These are phyloP conservation scores for Zaprionus africanus DNA, from an alignment of 1,140 invertebrate species.

Conservation along the genomic window DNA sequence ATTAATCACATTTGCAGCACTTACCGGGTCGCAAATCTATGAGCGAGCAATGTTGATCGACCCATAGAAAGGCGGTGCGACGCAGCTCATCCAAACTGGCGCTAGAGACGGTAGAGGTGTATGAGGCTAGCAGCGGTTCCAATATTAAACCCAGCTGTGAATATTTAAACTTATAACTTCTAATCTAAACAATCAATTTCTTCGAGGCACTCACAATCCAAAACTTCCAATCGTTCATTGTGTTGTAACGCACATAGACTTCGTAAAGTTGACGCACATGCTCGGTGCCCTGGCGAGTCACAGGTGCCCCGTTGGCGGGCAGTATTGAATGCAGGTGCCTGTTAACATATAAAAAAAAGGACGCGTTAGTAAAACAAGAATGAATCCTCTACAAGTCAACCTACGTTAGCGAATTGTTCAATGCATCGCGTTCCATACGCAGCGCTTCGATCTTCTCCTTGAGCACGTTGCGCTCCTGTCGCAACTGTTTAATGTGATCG, in stretches of 20 bases:
- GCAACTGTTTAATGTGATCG: slow-evolving; percentile 96
- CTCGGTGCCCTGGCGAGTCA: slow-evolving; percentile 94
- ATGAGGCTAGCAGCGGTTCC: slow-evolving; percentile 94
- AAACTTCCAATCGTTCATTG: slow-evolving; percentile 98
- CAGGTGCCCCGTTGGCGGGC: slow-evolving; percentile 97
- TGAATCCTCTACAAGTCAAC: slow-evolving; percentile 5
- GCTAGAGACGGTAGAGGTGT: slow-evolving; percentile 95
- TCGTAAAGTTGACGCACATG: slow-evolving; percentile 98
- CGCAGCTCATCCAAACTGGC: slow-evolving; percentile 96
- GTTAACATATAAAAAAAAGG: neutral
- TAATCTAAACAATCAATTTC: neutral
- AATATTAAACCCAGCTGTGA: slow-evolving; percentile 95
- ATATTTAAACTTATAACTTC: neutral
- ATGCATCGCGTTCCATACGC: slow-evolving; percentile 93
- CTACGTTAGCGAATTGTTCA: slow-evolving; percentile 94
- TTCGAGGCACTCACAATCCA: slow-evolving; percentile 91
- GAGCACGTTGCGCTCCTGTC: slow-evolving; percentile 92
- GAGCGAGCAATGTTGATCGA: slow-evolving; percentile 97
- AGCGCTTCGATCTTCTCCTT: slow-evolving; percentile 96
- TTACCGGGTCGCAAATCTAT: slow-evolving; percentile 96
- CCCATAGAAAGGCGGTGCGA: slow-evolving; percentile 95
- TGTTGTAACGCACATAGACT: slow-evolving; percentile 93
- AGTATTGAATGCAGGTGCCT: slow-evolving; percentile 97
- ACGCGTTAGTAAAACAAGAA: neutral
- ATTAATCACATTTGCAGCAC: slow-evolving; percentile 4